Base-by-base conservation (phyloP, 2,797 vertebrate species). In the Coregonus suidteri region DNA sequence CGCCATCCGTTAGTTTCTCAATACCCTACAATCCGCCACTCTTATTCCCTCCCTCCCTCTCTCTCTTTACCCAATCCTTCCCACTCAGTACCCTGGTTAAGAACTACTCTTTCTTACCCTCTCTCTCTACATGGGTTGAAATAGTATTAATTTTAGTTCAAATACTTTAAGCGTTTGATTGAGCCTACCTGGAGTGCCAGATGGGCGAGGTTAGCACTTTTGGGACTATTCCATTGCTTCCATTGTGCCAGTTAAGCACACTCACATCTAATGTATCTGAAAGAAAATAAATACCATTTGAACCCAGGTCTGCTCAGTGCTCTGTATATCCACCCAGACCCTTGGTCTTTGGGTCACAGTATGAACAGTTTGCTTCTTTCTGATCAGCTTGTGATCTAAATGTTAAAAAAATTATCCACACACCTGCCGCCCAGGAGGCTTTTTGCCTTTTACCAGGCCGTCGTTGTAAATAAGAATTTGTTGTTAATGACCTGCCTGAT, bases 381-480 rank as follows among this genome's bases (percentile, higher is more conserved):
- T 86, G 86, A 91, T 91, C 87, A 88, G 4, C 82, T 82, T 75
- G 77, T 76, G 91, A 93, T 94, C 88, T 93, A 92, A 92, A 93
- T 93, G 9, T 47, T 11, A 3, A 25, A 25, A 25, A 25, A 25
- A 25, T 25, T 25, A 47, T 11, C 41, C 41, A 11, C 2, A 7
- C 41, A 47, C 9, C 41, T 47, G 41, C 41, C 41, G 7, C 41
- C 9, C 41, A 47, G 41, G 9, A 2, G 9, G 9, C 9, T 11
- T 47, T 47, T 47, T 2, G 9, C 41, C 41, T 7, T 2, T 41
- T 47, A 11, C 41, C 41, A 2, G 41, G 41, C 41, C 0, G 7
- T 3, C 2, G 41, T 47, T 47, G 41, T 47, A 11, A 11, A 47
- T 47, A 47, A 47, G 9, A 9, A 47, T 47, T 11, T 47, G 41